Evolutionary conservation across 2,888 invertebrate species (phyloP).

Genomic region (Andrena minutula): DNA sequence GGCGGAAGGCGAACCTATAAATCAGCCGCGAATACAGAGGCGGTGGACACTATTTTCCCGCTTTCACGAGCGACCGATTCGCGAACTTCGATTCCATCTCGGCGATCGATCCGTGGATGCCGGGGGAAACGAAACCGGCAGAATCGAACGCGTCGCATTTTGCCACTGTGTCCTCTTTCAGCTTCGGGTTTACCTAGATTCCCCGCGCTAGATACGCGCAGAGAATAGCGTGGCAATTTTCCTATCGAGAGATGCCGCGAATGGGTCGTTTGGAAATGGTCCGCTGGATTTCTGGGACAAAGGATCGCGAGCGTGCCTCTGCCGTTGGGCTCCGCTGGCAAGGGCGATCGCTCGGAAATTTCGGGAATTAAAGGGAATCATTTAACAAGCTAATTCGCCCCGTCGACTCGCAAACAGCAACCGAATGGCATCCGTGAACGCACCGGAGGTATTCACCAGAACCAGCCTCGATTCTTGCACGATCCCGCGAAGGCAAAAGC

Average conservation of each 20-base stretch:
- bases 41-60: slow-evolving; percentile 3
- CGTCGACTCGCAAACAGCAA: neutral
- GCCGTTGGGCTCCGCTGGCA: neutral
- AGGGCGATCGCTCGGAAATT: neutral
- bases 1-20: slow-evolving; percentile 13
- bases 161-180: neutral
- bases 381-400: neutral
- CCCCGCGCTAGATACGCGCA: slow-evolving; percentile 7
- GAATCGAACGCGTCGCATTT: slow-evolving; percentile 6
- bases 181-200: slow-evolving; percentile 7
- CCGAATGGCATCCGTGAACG: neutral
- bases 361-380: too few relatives aligned
- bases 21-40: neutral
- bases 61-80: neutral
- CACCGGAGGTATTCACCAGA: neutral
- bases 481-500: neutral
- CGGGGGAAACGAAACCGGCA: neutral
- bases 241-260: slow-evolving; percentile 18
- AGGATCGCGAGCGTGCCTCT: neutral
- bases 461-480: slow-evolving; percentile 1
- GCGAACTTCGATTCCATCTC: slow-evolving; percentile 25
- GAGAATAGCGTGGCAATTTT: slow-evolving; percentile 1
- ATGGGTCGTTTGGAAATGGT: neutral
- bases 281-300: neutral
- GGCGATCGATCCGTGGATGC: slow-evolving; percentile 2